phyloP scores from a whole-genome alignment of 2,113 vertebrate species.

The Corythaixoides concolor region DNA sequence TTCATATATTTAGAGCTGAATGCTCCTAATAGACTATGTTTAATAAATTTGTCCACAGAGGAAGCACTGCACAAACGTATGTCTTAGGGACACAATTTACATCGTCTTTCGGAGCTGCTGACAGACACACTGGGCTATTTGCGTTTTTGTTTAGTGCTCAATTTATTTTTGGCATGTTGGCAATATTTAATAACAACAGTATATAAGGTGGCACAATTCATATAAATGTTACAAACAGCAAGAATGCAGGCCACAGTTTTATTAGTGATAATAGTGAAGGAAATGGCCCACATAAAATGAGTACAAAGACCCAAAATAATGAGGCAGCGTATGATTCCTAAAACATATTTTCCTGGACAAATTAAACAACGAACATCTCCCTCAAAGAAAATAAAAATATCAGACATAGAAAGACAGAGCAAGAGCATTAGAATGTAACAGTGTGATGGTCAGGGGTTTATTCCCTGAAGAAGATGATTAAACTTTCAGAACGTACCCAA shows the following conservation, averaged over 20 bases:
- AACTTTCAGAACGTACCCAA: constrained; percentile 8
- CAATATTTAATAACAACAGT: neutral
- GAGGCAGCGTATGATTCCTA: neutral
- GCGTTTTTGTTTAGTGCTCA: neutral
- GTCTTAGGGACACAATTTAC: neutral
- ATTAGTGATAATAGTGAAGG: neutral
- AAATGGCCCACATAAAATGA: neutral
- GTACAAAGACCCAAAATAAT: neutral
- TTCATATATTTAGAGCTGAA: neutral
- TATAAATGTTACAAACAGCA: neutral
- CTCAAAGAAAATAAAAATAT: neutral
- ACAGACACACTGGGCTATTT: neutral
- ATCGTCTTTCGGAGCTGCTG: neutral
- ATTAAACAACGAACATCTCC: neutral
- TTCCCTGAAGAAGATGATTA: constrained; percentile 28
- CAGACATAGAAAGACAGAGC: neutral
- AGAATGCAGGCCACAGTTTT: neutral
- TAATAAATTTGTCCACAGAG: neutral
- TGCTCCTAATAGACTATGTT: neutral
- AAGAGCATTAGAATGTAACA: neutral
- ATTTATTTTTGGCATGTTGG: neutral
- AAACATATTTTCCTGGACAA: neutral
- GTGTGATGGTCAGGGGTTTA: constrained; percentile 12
- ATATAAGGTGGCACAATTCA: neutral
- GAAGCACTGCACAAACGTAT: neutral